A percentile compares a stretch with the other conserved stretches of the same genome.
phyloP scores from a whole-genome alignment of 2,113 vertebrate species.

The human region GRCh38 chr7:76176501-76177000 shows the following conservation, averaged over 20 bases:
- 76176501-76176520: too few species aligned
- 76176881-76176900: neutral
- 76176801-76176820: too few species aligned
- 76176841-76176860: neutral
- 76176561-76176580: too few species aligned
- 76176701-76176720: neutral
- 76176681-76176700: too few species aligned
- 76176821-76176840: neutral
- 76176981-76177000: slow-evolving; percentile 98
- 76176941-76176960: slow-evolving; percentile 95
- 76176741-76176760: neutral
- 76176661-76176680: neutral
- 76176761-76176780: neutral
- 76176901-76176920: neutral
- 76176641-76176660: too few species aligned
- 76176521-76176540: too few species aligned
- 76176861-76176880: neutral
- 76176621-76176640: too few species aligned
- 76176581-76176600: too few species aligned
- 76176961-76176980: slow-evolving; percentile 95
- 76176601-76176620: too few species aligned
- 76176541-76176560: too few species aligned
- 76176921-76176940: neutral
- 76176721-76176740: too few species aligned
- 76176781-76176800: too few species aligned